Base-by-base conservation (phyloP, 2,888 invertebrate species). In the Apotomis betuletana region DNA sequence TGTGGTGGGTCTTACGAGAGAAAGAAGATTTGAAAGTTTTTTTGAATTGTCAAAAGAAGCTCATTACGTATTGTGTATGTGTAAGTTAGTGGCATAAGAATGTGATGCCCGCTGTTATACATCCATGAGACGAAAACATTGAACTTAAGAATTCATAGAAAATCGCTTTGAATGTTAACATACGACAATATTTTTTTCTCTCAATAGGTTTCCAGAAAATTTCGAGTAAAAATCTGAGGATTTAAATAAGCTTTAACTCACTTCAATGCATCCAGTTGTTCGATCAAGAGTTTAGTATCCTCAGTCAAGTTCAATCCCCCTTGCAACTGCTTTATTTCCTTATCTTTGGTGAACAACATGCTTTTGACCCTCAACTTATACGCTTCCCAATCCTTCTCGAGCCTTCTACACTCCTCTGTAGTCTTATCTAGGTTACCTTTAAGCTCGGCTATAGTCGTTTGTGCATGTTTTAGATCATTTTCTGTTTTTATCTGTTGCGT, bases 361-460 rank as follows among this genome's bases (percentile, higher is more conserved):
- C 85, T 87, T 64, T 93, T 93, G 3, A 93, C 93, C 72, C 93
- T 82, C 49, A 90, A 74, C 77, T 92, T 93, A 54, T 93, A 93
- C 0, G 89, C 79, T 73, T 91, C 90, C 92, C 93, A 93, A 58
- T 93, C 93, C 60, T 79, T 88, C 75, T 93, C 91, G 10, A 92
- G 74, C 5, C 89, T 80, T 38, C 77, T 80, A 74, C 90, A 91
- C 76, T 93, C 93, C 0, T 75, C 81, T 0, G 79, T 84, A 0
- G 85, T 81, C 70, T 87, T 90, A 9, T 86, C 85, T 64, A 91
- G 77, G 46, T 87, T 84, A 8, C 76, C 77, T 69, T 90, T 84
- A 3, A 91, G 77, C 4, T 89, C 87, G 8, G 74, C 79, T 12
- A 89, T 85, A 0, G 79, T 82, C 0, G 86, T 81, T 70, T 92